phyloP scores from a whole-genome alignment of 1,140 invertebrate genomes.

The Ephestia elutella region DNA sequence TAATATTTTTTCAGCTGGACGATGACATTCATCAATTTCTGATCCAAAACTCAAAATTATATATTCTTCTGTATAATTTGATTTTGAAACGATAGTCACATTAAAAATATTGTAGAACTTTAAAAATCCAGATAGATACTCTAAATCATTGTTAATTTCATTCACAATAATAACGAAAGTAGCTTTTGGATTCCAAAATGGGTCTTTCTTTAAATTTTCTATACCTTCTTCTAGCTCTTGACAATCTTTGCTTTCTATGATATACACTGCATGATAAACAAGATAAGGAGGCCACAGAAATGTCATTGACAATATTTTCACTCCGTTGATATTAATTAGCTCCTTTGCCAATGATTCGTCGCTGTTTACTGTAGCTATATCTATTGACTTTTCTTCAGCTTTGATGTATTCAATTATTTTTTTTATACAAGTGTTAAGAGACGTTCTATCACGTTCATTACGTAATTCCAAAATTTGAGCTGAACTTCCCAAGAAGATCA shows the following conservation, averaged over 20 bases:
- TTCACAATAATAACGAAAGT: conserved; percentile 21
- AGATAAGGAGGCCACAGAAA: conserved; percentile 15
- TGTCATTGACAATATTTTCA: conserved; percentile 16
- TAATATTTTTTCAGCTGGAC: conserved; percentile 10
- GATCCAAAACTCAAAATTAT: conserved; percentile 11
- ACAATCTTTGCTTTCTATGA: conserved; percentile 16
- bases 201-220: conserved; percentile 12
- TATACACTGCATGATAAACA: conserved; percentile 15
- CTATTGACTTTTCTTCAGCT: background rate
- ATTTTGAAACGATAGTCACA: conserved; percentile 13
- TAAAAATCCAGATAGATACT: conserved; percentile 5
- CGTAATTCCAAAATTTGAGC: background rate
- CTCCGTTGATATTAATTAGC: conserved; percentile 8
- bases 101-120: conserved; percentile 15
- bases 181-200: conserved; percentile 28
- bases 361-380: background rate
- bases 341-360: background rate
- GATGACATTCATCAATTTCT: conserved; percentile 12
- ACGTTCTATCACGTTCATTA: background rate
- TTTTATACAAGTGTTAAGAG: background rate
- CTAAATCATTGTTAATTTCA: conserved; percentile 6
- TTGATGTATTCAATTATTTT: background rate
- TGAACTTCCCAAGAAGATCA: background rate
- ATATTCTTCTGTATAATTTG: conserved; percentile 6
- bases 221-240: conserved; percentile 16